Evolutionary conservation across 2,888 invertebrate genomes (phyloP).

Genomic region (Acleris sparsana): DNA sequence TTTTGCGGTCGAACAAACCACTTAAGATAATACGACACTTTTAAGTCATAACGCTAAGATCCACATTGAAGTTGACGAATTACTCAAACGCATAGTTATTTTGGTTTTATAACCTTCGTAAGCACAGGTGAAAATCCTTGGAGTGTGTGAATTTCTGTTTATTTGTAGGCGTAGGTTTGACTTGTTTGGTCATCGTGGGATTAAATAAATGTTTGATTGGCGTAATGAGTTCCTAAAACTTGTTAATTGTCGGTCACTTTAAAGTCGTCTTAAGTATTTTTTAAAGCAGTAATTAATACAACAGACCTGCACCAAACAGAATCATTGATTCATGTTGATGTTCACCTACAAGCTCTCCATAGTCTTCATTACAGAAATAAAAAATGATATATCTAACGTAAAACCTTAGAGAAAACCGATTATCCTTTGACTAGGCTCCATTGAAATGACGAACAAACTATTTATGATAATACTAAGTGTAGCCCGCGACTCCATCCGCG

Average conservation of each 20-base stretch:
- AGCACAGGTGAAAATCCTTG: conserved; percentile 25
- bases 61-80: conserved; percentile 1
- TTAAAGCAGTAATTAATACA: background rate
- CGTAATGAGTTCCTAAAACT: conserved; percentile 23
- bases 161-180: conserved; percentile 28
- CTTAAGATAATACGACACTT: background rate
- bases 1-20: background rate
- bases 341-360: no score
- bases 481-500: no score
- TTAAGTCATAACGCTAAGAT: background rate
- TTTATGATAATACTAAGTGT: no score
- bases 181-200: conserved; percentile 28
- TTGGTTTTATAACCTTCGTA: conserved; percentile 29
- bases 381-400: no score
- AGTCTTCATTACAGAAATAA: no score
- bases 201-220: conserved; percentile 35
- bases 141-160: conserved; percentile 33
- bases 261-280: conserved; percentile 10
- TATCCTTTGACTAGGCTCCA: no score
- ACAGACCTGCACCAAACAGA: background rate
- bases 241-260: conserved; percentile 21
- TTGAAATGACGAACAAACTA: no score
- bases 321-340: no score
- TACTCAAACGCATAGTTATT: conserved; percentile 16
- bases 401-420: no score